Evolutionary conservation across 2,797 vertebrate genomes (phyloP).

Genomic region (Sarcoramphus papa): DNA sequence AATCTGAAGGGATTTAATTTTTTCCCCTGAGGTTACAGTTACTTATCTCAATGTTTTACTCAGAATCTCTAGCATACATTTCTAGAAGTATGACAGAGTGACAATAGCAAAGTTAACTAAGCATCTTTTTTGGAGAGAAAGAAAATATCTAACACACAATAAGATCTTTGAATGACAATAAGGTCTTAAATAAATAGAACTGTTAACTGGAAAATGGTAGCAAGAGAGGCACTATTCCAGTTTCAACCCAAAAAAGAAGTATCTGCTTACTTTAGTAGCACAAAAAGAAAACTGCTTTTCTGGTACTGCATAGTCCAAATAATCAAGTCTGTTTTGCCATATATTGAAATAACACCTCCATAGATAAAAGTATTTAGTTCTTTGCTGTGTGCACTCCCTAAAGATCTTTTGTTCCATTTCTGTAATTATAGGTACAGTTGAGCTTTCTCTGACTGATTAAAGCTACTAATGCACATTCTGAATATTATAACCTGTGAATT

Average conservation of each 20-base stretch:
- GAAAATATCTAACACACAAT: not conserved
- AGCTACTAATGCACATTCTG: not conserved
- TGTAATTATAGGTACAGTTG: not conserved
- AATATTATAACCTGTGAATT: not conserved
- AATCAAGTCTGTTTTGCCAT: not conserved
- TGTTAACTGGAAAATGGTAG: not conserved
- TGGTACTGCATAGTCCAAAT: not conserved
- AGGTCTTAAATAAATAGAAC: not conserved
- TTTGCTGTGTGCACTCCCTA: not conserved
- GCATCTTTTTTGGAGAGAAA: not conserved
- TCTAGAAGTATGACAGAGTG: not conserved
- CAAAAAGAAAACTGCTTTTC: not conserved
- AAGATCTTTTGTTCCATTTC: not conserved
- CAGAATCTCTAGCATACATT: not conserved
- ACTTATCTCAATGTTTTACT: not conserved
- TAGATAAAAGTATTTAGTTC: not conserved
- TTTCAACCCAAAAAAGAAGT: not conserved
- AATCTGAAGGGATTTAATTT: not conserved
- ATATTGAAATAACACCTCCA: not conserved
- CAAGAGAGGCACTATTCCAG: not conserved
- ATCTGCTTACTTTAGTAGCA: not conserved
- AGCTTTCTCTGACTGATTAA: not conserved
- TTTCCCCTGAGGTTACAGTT: not conserved
- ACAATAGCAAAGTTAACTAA: not conserved
- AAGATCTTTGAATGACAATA: not conserved